Evolutionary conservation across 2,113 vertebrate genomes (phyloP).

Genomic region (Puntigrus tetrazona): DNA sequence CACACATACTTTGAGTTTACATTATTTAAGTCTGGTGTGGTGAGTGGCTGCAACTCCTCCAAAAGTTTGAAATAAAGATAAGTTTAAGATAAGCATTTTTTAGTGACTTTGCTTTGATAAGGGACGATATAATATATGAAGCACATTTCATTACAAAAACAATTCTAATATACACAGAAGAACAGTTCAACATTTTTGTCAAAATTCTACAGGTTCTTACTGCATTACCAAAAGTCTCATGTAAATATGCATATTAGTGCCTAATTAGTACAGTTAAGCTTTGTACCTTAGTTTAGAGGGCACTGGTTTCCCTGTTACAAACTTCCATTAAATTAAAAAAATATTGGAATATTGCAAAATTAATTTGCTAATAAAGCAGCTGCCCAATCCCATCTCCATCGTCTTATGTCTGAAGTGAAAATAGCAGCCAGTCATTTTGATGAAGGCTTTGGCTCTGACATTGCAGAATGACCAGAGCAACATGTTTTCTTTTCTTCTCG

Average conservation of each 20-base stretch:
- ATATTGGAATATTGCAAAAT: background rate
- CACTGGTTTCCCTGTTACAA: background rate
- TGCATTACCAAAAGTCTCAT: background rate
- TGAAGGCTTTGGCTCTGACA: background rate
- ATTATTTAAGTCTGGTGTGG: background rate
- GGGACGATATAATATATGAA: background rate
- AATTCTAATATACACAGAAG: background rate
- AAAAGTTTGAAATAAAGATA: background rate
- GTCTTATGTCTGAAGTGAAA: background rate
- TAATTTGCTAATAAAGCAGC: background rate
- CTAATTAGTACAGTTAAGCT: background rate
- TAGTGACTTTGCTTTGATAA: background rate
- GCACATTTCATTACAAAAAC: background rate
- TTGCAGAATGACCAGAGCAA: conserved; percentile 1
- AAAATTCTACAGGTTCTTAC: background rate
- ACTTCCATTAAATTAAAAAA: background rate
- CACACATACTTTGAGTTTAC: background rate
- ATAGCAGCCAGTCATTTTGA: background rate
- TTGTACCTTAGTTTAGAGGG: background rate
- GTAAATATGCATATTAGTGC: background rate
- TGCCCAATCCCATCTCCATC: background rate
- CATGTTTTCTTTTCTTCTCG: background rate
- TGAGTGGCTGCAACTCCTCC: background rate
- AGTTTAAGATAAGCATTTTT: background rate
- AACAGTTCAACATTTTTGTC: background rate